phyloP scores from a whole-genome alignment of 2,888 invertebrate species.

The Dysmachus trigonus region DNA sequence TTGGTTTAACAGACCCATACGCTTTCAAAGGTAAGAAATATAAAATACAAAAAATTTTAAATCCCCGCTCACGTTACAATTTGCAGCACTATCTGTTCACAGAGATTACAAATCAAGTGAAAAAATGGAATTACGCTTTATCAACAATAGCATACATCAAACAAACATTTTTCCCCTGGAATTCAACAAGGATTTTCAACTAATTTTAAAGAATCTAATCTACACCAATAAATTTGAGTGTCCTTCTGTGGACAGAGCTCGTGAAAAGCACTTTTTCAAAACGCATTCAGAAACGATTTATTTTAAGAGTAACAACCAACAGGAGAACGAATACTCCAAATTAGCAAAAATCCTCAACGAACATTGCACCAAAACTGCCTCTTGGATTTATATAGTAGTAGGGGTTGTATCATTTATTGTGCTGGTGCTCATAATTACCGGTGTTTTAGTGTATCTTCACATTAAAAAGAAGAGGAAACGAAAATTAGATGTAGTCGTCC shows the following conservation, averaged over 20 bases:
- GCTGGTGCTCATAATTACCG: constrained; percentile 64
- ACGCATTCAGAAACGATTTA: constrained; percentile 57
- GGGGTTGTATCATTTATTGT: constrained; percentile 65
- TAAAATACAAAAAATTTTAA: not conserved
- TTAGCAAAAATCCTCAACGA: constrained; percentile 57
- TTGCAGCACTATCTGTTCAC: constrained; percentile 50
- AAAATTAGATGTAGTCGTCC: constrained; percentile 74
- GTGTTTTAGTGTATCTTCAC: constrained; percentile 65
- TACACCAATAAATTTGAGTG: constrained; percentile 57
- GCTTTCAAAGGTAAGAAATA: constrained; percentile 57
- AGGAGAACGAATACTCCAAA: constrained; percentile 51
- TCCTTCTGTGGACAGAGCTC: constrained; percentile 54
- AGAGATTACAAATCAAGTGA: constrained; percentile 59
- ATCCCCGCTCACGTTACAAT: not conserved
- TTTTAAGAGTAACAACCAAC: constrained; percentile 53
- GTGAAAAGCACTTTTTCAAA: constrained; percentile 57
- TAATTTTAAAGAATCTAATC: constrained; percentile 57
- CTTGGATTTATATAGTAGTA: constrained; percentile 65
- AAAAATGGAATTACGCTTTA: constrained; percentile 60
- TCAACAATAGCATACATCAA: constrained; percentile 56
- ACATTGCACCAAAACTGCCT: constrained; percentile 57
- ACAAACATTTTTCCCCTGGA: constrained; percentile 55
- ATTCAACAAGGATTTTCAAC: constrained; percentile 57
- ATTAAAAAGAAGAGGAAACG: constrained; percentile 70
- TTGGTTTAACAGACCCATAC: constrained; percentile 59